Conservation (phyloP, 2,888 invertebrate species). For the Harpalus rubripes region DNA sequence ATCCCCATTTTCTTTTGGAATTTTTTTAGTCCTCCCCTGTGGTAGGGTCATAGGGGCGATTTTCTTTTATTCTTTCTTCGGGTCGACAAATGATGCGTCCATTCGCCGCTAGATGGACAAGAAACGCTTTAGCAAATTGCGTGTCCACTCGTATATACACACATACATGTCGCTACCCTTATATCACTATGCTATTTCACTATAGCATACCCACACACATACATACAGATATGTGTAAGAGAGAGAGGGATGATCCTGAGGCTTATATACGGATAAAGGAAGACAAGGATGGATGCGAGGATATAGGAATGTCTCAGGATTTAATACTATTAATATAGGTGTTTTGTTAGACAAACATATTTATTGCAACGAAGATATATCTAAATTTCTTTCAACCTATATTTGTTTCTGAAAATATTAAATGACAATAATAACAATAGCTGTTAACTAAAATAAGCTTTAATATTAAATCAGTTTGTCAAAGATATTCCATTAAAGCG, state of each 20-base stretch:
- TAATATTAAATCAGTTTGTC: too few relatives aligned
- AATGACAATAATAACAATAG: too few relatives aligned
- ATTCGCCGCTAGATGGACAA: slow-evolving; percentile 71
- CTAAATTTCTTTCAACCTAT: too few relatives aligned
- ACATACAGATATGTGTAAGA: neutral
- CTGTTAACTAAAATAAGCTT: too few relatives aligned
- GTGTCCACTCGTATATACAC: slow-evolving; percentile 70
- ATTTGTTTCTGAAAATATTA: too few relatives aligned
- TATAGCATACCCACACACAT: slow-evolving; percentile 6
- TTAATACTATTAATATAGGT: slow-evolving; percentile 42
- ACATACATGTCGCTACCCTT: slow-evolving; percentile 21
- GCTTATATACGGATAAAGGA: slow-evolving; percentile 6
- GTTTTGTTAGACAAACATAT: neutral
- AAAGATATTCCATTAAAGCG: too few relatives aligned
- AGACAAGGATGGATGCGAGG: slow-evolving; percentile 11
- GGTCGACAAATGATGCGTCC: slow-evolving; percentile 71
- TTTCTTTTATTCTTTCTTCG: slow-evolving; percentile 64
- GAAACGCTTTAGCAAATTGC: slow-evolving; percentile 74
- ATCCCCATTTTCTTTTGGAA: neutral
- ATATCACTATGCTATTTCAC: slow-evolving; percentile 33
- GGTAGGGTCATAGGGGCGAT: slow-evolving; percentile 55
- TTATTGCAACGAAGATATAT: too few relatives aligned
- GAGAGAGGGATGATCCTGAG: neutral
- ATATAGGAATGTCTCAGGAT: neutral
- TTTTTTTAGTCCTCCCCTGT: neutral